Percentiles rank a stretch among this genome's conserved stretches.
Evolutionary conservation across 64 coral and sea anemone species (phyloP).

Genomic region (Montipora cactus): DNA sequence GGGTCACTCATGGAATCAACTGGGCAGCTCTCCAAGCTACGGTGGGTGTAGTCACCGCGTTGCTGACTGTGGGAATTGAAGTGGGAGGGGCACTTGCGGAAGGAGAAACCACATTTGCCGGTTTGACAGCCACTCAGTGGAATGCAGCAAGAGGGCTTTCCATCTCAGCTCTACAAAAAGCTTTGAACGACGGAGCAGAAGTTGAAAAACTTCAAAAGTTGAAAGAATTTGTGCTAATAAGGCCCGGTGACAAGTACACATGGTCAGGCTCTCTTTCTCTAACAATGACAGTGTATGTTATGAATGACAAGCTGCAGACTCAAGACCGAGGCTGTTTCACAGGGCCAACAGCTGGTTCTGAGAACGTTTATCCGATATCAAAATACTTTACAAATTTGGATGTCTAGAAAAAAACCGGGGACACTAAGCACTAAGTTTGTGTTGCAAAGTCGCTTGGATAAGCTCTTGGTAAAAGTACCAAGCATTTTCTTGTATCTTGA

Average conservation of each 20-base stretch:
- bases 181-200: background rate
- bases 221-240: constrained; percentile 7
- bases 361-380: constrained; percentile 41
- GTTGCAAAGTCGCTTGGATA: too few species aligned
- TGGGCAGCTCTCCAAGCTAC: background rate
- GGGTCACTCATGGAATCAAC: constrained; percentile 40
- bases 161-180: background rate
- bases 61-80: background rate
- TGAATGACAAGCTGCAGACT: constrained; percentile 37
- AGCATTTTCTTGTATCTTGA: too few species aligned
- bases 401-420: background rate
- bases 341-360: constrained; percentile 40
- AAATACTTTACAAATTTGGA: constrained; percentile 50
- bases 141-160: background rate
- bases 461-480: too few species aligned
- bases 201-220: constrained; percentile 4
- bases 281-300: constrained; percentile 41
- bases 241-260: constrained; percentile 30
- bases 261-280: constrained; percentile 20
- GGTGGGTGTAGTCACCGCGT: background rate
- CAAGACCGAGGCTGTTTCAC: constrained; percentile 17
- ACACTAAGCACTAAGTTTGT: background rate
- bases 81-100: background rate
- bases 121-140: constrained; percentile 10
- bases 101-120: background rate